These are phyloP conservation scores for Arctia plantaginis DNA, from an alignment of 2,888 invertebrate genomes.

Conservation along the genomic window DNA sequence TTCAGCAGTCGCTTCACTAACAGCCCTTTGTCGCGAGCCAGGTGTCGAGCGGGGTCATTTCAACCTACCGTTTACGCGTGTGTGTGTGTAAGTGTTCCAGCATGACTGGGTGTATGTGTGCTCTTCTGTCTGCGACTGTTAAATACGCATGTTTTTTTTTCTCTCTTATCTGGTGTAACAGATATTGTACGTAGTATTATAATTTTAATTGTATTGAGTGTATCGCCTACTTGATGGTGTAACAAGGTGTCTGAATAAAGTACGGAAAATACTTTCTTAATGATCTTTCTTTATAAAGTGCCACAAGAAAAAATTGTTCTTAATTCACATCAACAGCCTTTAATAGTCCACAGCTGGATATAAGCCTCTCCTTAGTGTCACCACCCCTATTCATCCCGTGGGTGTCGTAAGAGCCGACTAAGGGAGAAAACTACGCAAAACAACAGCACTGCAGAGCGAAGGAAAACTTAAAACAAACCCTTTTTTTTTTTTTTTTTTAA, in stretches of 20 bases:
- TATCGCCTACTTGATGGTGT: not conserved
- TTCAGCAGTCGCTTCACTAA: slow-evolving; percentile 52
- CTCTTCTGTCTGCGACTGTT: slow-evolving; percentile 41
- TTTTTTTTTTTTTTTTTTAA: no score
- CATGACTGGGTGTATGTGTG: slow-evolving; percentile 30
- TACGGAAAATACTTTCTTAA: no score
- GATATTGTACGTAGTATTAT: slow-evolving; percentile 5
- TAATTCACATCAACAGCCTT: no score
- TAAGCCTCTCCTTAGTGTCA: no score
- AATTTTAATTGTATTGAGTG: not conserved
- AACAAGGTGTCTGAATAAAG: not conserved
- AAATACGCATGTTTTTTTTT: slow-evolving; percentile 39
- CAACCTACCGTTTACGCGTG: slow-evolving; percentile 39
- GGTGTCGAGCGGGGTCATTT: slow-evolving; percentile 72
- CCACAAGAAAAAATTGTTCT: no score
- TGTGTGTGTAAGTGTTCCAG: slow-evolving; percentile 34
- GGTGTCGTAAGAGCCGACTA: no score
- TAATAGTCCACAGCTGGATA: no score
- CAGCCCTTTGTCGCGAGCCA: slow-evolving; percentile 71
- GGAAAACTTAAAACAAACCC: no score
- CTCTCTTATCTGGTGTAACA: not conserved
- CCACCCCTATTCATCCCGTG: no score
- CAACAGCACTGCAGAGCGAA: no score
- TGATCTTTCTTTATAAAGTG: no score
- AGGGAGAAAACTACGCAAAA: no score